These are phyloP conservation scores for Lasioglossum baleicum DNA, from an alignment of 1,140 invertebrate species.

Conservation along the genomic window DNA sequence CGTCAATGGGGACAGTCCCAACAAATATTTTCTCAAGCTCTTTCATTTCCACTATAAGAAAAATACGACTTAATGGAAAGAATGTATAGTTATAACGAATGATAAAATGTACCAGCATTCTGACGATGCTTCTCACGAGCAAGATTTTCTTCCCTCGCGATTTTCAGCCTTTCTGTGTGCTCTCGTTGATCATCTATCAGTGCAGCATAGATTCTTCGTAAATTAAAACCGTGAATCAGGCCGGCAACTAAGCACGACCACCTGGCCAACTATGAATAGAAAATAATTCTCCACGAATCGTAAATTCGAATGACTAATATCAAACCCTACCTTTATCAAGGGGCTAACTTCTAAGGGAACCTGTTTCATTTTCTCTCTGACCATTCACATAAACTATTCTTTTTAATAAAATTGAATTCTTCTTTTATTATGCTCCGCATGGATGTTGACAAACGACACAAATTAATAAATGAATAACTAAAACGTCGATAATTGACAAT, in stretches of 20 bases:
- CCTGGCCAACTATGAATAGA: constrained; percentile 24
- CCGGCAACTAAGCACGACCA: constrained; percentile 39
- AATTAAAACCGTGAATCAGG: constrained; percentile 34
- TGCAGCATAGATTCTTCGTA: constrained; percentile 15
- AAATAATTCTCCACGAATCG: not conserved
- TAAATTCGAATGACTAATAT: not conserved
- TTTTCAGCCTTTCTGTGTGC: not conserved
- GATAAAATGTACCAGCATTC: constrained; percentile 9
- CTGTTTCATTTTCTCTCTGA: not conserved
- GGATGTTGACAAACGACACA: not conserved
- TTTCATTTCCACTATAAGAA: constrained; percentile 9
- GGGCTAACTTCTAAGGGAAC: constrained; percentile 28
- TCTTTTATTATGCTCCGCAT: too few species aligned
- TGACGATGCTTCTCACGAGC: constrained; percentile 21
- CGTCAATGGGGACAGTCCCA: not conserved
- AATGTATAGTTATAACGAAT: not conserved
- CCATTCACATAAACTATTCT: constrained; percentile 1
- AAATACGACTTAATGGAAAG: not conserved
- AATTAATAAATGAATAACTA: not conserved
- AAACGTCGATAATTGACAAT: not conserved
- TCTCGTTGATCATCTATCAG: constrained; percentile 3
- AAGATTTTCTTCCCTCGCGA: constrained; percentile 23
- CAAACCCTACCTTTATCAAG: constrained; percentile 39
- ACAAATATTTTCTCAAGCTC: constrained; percentile 13
- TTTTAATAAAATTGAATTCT: not conserved